Base-by-base conservation (phyloP, 2,888 invertebrate species). In the Autographa gamma region DNA sequence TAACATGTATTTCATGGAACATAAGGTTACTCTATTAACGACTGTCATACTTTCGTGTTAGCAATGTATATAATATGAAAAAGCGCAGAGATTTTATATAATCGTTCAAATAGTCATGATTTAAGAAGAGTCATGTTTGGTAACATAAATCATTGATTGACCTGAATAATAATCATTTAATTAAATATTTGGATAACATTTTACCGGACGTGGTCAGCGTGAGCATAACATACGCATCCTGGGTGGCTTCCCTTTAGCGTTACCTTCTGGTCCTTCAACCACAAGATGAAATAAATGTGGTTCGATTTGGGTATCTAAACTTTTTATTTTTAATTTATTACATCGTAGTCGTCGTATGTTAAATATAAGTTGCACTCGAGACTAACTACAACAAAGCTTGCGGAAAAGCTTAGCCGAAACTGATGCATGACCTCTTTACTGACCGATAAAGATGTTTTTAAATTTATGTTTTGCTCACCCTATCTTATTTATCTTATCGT, bases 191-290 rank as follows among this genome's bases (percentile, higher is more conserved):
- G 68, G 60, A 60, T 73, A 63, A 73, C 69, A 75, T 65, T 78
- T 71, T 74, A 69, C 79, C 79, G 83, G 83, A 84, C 64, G 82
- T 75, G 82, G 83, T 76, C 73, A 75, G 34, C 68, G 69, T 70
- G 63, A 72, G 63, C 69, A 59, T 58, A 60, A 68, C 65, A 63
- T 58, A 61, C 61, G 52, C 72, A 63, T 70, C 69, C 75, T 48
- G 80, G 66, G 43, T n/a, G 58, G 60, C 72, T 66, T 77, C 80
- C 77, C 80, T 58, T 68, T 76, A 8, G 60, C 25, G 76, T 71
- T 66, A 19, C 71, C 60, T 76, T 32, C 11, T 68, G 59, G 64
- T 63, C 41, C 43, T 63, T 56, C 13, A n/a, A 11, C 63, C 38
- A 31, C 14, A 58, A 1, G 13, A 56, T 25, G 4, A 13, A 56